A percentile compares a stretch with the other conserved stretches of the same genome.
Evolutionary conservation across 2,797 vertebrate genomes (phyloP).

Genomic region (Otolemur crassicaudatus): DNA sequence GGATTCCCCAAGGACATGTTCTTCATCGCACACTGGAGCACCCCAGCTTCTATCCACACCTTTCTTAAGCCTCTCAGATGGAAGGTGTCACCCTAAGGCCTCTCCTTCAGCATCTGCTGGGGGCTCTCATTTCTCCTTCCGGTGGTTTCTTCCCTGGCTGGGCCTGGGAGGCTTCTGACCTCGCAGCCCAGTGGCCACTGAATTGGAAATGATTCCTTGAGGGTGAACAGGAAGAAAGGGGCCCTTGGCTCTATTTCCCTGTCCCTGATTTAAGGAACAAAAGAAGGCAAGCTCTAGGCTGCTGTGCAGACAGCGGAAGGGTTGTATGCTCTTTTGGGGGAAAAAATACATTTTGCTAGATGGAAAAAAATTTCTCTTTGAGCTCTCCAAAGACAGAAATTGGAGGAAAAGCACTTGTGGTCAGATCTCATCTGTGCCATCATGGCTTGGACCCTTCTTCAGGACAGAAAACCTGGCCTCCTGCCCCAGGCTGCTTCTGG

Average conservation of each 20-base stretch:
- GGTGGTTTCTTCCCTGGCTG: background rate
- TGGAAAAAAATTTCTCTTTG: slow-evolving; percentile 51
- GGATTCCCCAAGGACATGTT: too few relatives aligned
- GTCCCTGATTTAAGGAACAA: slow-evolving; percentile 71
- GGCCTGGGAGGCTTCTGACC: background rate
- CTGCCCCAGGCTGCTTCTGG: background rate
- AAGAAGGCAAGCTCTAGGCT: slow-evolving; percentile 60
- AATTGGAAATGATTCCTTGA: background rate
- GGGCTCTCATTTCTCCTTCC: background rate
- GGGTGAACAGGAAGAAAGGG: background rate
- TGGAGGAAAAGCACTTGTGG: slow-evolving; percentile 26
- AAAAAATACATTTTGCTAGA: slow-evolving; percentile 51
- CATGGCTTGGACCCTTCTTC: background rate
- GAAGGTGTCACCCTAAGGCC: background rate
- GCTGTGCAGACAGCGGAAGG: slow-evolving; percentile 5
- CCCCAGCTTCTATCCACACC: background rate
- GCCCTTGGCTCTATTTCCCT: background rate
- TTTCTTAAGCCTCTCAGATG: background rate
- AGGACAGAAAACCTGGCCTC: background rate
- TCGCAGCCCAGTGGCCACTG: background rate
- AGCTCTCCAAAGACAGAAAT: slow-evolving; percentile 50
- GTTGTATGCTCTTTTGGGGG: slow-evolving; percentile 49
- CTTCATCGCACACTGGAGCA: too few relatives aligned
- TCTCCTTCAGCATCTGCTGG: background rate
- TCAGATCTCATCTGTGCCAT: background rate